Base-by-base conservation (phyloP, 2,888 invertebrate species). In the Operophtera brumata region DNA sequence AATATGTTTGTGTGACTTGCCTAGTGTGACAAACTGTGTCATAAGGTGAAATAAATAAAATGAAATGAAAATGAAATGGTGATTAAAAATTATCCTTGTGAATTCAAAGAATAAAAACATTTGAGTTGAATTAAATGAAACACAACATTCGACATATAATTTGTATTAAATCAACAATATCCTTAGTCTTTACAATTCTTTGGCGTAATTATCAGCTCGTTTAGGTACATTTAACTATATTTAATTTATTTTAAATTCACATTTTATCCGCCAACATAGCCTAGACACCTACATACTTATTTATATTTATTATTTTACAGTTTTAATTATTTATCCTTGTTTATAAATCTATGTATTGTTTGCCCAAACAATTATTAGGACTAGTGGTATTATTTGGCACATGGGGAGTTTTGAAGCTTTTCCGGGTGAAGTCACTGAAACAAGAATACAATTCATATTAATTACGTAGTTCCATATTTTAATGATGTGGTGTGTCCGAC, bases 161-260 rank as follows among this genome's bases (percentile, higher is more conserved):
- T 88, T 90, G 85, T 89, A 89, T 90, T 90, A 89, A 89, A 90
- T 88, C 89, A 90, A 89, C 89, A 89, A 86, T 89, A 82, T 78
- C 81, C 86, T 87, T 84, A 76, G 78, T 86, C 82, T 89, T 86
- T 86, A 88, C 88, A 88, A 61, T 79, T 86, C 82, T 89, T 89
- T 89, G 90, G 89, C 87, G 80, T 81, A 85, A 71, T 75, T 52
- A 75, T 83, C 79, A 88, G 87, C 87, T 88, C 86, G 71, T 84
- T 85, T 82, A 78, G 77, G 77, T 83, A 79, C 73, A 77, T 78
- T 63, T 75, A 73, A 67, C 73, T 80, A 69, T 70, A 66, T 66
- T 70, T 67, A 63, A 65, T 72, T 69, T 66, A 61, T 78, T 77
- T 82, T 82, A 82, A 85, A 83, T 85, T 85, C 84, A 78, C 81